Conservation (phyloP, 2,113 vertebrate genomes). For the Hemichromis elongatus region DNA sequence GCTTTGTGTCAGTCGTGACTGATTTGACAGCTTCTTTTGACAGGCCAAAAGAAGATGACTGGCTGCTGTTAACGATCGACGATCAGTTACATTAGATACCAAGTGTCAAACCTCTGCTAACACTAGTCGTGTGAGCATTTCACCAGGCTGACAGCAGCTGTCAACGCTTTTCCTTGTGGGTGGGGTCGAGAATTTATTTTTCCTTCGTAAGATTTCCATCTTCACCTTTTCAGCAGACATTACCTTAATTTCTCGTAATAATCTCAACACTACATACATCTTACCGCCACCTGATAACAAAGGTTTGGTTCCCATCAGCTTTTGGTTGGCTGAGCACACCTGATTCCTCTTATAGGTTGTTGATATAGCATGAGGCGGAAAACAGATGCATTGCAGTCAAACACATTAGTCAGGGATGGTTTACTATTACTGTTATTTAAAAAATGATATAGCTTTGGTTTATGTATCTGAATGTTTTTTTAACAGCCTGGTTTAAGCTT, state of each 20-base stretch:
- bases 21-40: background rate
- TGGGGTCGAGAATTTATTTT: background rate
- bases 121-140: background rate
- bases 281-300: background rate
- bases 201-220: background rate
- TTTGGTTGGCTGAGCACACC: background rate
- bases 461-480: background rate
- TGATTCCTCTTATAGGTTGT: background rate
- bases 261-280: background rate
- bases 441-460: background rate
- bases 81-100: background rate
- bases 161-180: background rate
- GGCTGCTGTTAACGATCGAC: background rate
- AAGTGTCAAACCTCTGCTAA: background rate
- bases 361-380: background rate
- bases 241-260: background rate
- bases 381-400: background rate
- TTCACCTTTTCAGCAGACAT: background rate
- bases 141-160: background rate
- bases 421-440: background rate
- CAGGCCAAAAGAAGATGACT: background rate
- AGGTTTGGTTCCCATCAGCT: background rate
- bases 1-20: background rate
- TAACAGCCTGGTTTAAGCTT: too few relatives aligned
- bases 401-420: background rate